A percentile compares a stretch with the other conserved stretches of the same genome.
phyloP scores from a whole-genome alignment of 2,888 invertebrate species.

The Polietes domitor region DNA sequence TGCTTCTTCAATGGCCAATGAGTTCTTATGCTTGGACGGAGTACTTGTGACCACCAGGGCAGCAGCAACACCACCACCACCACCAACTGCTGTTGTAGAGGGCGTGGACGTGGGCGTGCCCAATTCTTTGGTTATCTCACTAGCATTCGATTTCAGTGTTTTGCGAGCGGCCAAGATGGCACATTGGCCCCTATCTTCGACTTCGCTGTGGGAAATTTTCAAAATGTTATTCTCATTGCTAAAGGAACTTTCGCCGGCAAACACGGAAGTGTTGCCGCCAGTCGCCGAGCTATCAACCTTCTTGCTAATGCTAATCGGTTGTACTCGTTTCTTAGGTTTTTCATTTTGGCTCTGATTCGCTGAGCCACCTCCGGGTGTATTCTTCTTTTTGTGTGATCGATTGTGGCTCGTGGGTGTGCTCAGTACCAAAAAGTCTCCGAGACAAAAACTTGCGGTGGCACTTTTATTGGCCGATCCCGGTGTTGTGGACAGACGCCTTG shows the following conservation, averaged over 20 bases:
- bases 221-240: slow-evolving; percentile 79
- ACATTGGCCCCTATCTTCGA: slow-evolving; percentile 74
- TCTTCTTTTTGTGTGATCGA: slow-evolving; percentile 71
- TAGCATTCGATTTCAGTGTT: slow-evolving; percentile 73
- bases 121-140: slow-evolving; percentile 75
- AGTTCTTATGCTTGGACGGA: background rate
- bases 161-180: slow-evolving; percentile 75
- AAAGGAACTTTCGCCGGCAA: slow-evolving; percentile 74
- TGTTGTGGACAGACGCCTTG: slow-evolving; percentile 52
- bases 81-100: slow-evolving; percentile 62
- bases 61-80: slow-evolving; percentile 51
- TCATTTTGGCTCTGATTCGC: slow-evolving; percentile 27
- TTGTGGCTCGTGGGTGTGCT: slow-evolving; percentile 59
- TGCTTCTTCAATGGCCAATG: background rate
- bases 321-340: slow-evolving; percentile 77
- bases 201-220: slow-evolving; percentile 75
- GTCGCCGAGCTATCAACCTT: slow-evolving; percentile 58
- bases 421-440: slow-evolving; percentile 77
- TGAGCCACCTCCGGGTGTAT: slow-evolving; percentile 49
- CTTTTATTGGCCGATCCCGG: slow-evolving; percentile 64
- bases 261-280: slow-evolving; percentile 60
- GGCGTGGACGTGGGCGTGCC: slow-evolving; percentile 66
- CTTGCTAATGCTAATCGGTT: slow-evolving; percentile 77
- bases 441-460: slow-evolving; percentile 71
- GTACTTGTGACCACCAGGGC: slow-evolving; percentile 21